Evolutionary conservation across 2,888 invertebrate genomes (phyloP).

Genomic region (Sceliomorpha sp.): DNA sequence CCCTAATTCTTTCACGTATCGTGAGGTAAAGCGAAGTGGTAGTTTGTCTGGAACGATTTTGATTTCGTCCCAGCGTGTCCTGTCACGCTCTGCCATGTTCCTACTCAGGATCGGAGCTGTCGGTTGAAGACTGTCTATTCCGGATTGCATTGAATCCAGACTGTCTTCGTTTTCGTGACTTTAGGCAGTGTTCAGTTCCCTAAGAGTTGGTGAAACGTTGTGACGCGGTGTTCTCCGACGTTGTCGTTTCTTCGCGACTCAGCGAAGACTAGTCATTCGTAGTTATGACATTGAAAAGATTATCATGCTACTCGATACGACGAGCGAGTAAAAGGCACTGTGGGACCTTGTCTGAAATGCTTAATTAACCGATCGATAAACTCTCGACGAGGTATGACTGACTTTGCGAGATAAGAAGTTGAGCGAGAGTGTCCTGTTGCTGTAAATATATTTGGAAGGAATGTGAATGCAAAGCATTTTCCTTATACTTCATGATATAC

Average conservation of each 20-base stretch:
- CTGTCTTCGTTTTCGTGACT: conserved; percentile 4
- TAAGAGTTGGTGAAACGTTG: conserved; percentile 3
- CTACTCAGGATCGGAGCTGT: conserved; percentile 38
- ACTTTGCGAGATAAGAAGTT: too few species aligned
- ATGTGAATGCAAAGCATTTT: too few species aligned
- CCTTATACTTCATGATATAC: too few species aligned
- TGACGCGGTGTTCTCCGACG: conserved; percentile 5
- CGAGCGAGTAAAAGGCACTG: conserved; percentile 8
- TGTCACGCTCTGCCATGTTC: conserved; percentile 45
- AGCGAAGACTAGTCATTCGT: conserved; percentile 61
- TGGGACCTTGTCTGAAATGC: too few species aligned
- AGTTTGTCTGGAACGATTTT: conserved; percentile 20
- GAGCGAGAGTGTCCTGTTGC: too few species aligned
- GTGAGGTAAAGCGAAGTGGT: conserved; percentile 1
- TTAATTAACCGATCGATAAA: too few species aligned
- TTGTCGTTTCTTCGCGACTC: conserved; percentile 53
- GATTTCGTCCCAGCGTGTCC: background rate
- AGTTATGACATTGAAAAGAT: too few species aligned
- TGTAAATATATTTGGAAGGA: too few species aligned
- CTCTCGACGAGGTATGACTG: too few species aligned
- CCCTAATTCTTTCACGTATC: conserved; percentile 67
- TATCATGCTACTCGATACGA: conserved; percentile 54
- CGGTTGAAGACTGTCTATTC: conserved; percentile 13
- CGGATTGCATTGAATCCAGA: conserved; percentile 10
- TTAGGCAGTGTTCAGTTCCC: conserved; percentile 5